Evolutionary conservation across 2,113 vertebrate genomes (phyloP).

Genomic region (Uropsilus gracilis): DNA sequence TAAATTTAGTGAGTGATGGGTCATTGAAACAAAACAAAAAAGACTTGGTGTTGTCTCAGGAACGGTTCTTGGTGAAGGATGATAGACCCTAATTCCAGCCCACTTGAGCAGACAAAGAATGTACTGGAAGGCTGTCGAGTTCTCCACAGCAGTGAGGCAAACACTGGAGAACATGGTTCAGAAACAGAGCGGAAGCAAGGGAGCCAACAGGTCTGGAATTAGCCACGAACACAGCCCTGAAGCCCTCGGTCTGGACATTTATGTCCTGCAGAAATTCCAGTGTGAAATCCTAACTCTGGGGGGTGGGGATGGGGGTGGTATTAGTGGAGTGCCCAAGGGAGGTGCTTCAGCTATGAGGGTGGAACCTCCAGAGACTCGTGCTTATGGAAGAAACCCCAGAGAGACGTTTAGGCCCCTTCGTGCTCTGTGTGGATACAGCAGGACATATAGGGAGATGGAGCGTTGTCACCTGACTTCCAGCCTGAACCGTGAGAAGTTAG

Average conservation of each 20-base stretch:
- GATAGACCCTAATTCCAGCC: slow-evolving; percentile 17
- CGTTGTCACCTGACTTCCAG: neutral
- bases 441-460: neutral
- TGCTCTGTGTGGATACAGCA: neutral
- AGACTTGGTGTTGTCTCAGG: neutral
- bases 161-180: slow-evolving; percentile 33
- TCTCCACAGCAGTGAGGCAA: slow-evolving; percentile 13
- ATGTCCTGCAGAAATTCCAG: neutral
- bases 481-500: neutral
- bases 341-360: neutral
- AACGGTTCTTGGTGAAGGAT: slow-evolving; percentile 36
- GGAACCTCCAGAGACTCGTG: neutral
- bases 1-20: neutral
- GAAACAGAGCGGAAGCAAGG: slow-evolving; percentile 28
- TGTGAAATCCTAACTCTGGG: neutral
- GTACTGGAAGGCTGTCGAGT: slow-evolving; percentile 42
- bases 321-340: neutral
- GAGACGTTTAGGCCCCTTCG: neutral
- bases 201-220: neutral
- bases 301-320: no score
- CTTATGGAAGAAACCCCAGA: neutral
- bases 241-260: neutral
- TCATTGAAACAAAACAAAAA: neutral
- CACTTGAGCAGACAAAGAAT: slow-evolving; percentile 49
- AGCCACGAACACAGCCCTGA: neutral